Base-by-base conservation (phyloP, 2,888 invertebrate species). In the Lasioglossum marginatum region DNA sequence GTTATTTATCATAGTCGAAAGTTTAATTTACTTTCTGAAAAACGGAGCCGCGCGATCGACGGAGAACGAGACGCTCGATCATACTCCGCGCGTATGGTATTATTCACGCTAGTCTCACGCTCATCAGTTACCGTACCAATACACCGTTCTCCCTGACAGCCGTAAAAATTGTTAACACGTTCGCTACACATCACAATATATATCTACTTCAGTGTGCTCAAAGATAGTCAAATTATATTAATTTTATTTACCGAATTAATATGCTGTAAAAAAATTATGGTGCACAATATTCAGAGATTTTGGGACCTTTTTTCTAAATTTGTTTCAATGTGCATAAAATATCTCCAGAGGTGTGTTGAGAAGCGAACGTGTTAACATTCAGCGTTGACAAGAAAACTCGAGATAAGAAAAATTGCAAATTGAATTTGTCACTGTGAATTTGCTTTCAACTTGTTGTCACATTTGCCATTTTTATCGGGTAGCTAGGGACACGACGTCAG, bases 101-200 rank as follows among this genome's bases (percentile, higher is more conserved):
- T 83, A 90, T 90, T 92, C 93, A 93, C 92, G 87, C 92, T 93
- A 93, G 93, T 93, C 92, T 92, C 92, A 92, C 86, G 82, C 82
- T 81, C 90, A 90, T 83, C 91, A 91, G 91, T 92, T 63, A 63
- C 60, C 60, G 14, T n/a, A 63, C 60, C 60, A 16, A 31, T 27
- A 63, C 16, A 6, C 27, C 60, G 60, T 63, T 27, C n/a, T n/a
- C 16, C 27, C 60, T 6, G 27, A 27, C 19, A 6, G 5, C 63
- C 82, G 68, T 88, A 85, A 82, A 83, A 83, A 83, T 89, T 6
- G 14, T 63, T 27, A 6, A 16, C 27, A 27, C 14, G n/a, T 27
- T 60, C 14, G 60, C 14, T 27, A 5, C n/a, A n/a, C n/a, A n/a
- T n/a, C n/a, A n/a, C n/a, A n/a, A n/a, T n/a, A n/a, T n/a, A n/a